Percentiles rank a stretch among this genome's conserved stretches.
These are phyloP conservation scores for Antheraea yamamai DNA, from an alignment of 2,888 invertebrate species.

Conservation along the genomic window DNA sequence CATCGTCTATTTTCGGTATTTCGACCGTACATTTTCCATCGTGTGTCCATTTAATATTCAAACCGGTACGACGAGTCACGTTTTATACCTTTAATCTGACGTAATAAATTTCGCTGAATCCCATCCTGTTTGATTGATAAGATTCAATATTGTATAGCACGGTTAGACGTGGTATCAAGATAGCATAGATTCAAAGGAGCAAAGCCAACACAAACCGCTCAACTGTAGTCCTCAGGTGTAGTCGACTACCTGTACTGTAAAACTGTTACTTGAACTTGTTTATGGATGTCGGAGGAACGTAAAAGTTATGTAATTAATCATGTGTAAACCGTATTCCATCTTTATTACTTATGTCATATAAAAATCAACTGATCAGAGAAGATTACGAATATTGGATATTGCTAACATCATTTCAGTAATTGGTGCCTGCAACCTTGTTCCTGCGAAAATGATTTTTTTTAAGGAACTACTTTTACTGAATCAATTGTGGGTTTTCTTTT, in stretches of 20 bases:
- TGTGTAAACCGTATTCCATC: neutral
- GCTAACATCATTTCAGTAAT: too few species aligned
- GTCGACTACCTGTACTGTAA: neutral
- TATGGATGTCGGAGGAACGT: neutral
- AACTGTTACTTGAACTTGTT: neutral
- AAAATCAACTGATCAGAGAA: too few species aligned
- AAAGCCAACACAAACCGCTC: neutral
- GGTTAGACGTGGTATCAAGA: neutral
- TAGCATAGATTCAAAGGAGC: neutral
- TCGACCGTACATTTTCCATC: neutral
- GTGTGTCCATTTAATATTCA: neutral
- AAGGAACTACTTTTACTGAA: too few species aligned
- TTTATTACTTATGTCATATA: neutral
- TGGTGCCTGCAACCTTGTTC: too few species aligned
- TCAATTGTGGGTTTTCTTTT: too few species aligned
- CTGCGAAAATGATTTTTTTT: too few species aligned
- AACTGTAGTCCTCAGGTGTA: neutral
- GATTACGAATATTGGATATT: too few species aligned
- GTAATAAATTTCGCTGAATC: neutral
- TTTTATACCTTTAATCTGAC: neutral
- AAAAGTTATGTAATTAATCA: too few species aligned
- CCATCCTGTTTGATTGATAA: neutral
- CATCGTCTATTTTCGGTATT: slow-evolving; percentile 1
- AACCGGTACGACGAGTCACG: neutral
- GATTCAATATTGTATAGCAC: neutral